These are phyloP conservation scores for Antheraea mylitta DNA, from an alignment of 1,140 invertebrate species.

Conservation along the genomic window DNA sequence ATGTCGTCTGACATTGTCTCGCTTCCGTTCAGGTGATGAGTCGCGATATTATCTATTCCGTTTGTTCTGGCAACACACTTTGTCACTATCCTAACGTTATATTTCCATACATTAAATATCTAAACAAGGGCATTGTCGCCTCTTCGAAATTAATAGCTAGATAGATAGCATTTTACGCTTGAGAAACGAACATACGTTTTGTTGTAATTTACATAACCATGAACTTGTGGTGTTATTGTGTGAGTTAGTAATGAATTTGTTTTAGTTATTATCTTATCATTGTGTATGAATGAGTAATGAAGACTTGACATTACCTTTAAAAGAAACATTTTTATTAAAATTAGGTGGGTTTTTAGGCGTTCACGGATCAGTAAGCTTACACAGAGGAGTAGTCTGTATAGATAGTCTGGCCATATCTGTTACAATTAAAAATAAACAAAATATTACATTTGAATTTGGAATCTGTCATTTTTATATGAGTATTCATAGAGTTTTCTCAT, in stretches of 20 bases:
- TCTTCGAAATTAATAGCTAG: constrained; percentile 51
- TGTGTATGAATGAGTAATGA: constrained; percentile 30
- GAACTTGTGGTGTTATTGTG: constrained; percentile 26
- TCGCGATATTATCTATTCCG: constrained; percentile 49
- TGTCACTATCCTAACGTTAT: constrained; percentile 48
- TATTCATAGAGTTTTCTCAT: too few relatives aligned
- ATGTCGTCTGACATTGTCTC: constrained; percentile 43
- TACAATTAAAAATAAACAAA: too few relatives aligned
- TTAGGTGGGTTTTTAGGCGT: not conserved
- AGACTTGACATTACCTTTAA: not conserved
- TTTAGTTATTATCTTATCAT: constrained; percentile 42
- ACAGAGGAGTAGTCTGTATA: too few relatives aligned
- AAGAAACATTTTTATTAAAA: not conserved
- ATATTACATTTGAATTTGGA: too few relatives aligned
- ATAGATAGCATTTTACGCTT: constrained; percentile 44
- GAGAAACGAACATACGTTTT: constrained; percentile 41
- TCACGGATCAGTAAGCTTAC: too few relatives aligned
- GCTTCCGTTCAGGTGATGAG: constrained; percentile 72
- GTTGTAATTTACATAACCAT: constrained; percentile 54
- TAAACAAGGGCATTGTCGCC: constrained; percentile 34
- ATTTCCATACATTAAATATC: constrained; percentile 38
- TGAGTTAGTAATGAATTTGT: constrained; percentile 35
- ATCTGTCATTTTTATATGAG: too few relatives aligned
- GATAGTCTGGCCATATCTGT: too few relatives aligned
- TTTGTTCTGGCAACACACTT: constrained; percentile 40